Conservation (phyloP, 2,113 vertebrate species). For the Cettia cetti region DNA sequence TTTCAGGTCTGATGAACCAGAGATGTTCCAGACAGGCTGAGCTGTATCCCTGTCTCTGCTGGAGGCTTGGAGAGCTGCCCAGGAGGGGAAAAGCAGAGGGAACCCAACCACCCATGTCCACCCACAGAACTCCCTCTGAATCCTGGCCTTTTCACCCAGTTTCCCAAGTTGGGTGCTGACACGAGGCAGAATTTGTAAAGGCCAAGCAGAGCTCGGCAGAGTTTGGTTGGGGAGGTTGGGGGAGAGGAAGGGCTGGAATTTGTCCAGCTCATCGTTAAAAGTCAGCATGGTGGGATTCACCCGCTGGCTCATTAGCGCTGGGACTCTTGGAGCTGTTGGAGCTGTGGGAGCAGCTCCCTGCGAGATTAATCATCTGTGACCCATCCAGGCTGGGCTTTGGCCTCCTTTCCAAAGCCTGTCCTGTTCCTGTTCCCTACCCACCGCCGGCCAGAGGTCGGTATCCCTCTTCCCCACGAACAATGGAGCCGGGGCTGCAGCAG, state of each 20-base stretch:
- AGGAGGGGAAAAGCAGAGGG: background rate
- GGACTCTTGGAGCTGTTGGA: background rate
- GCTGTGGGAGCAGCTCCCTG: slow-evolving; percentile 13
- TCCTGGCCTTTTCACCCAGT: background rate
- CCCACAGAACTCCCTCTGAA: background rate
- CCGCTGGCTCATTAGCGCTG: background rate
- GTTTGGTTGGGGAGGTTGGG: background rate
- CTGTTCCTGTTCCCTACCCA: background rate
- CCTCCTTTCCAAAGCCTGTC: background rate
- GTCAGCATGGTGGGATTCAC: background rate
- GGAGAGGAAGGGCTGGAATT: background rate
- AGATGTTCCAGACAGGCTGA: background rate
- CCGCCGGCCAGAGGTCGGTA: background rate
- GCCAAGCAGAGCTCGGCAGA: background rate
- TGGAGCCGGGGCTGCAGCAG: background rate
- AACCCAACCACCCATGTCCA: background rate
- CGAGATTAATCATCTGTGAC: background rate
- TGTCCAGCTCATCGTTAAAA: background rate
- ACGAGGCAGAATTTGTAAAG: background rate
- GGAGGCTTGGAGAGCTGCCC: background rate
- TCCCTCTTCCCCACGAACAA: slow-evolving; percentile 1
- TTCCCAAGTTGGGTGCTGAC: background rate
- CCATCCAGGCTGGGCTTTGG: background rate
- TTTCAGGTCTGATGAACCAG: background rate
- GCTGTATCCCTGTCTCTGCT: background rate